These are phyloP conservation scores for Dorcus hopei DNA, from an alignment of 2,888 invertebrate species.

Conservation along the genomic window DNA sequence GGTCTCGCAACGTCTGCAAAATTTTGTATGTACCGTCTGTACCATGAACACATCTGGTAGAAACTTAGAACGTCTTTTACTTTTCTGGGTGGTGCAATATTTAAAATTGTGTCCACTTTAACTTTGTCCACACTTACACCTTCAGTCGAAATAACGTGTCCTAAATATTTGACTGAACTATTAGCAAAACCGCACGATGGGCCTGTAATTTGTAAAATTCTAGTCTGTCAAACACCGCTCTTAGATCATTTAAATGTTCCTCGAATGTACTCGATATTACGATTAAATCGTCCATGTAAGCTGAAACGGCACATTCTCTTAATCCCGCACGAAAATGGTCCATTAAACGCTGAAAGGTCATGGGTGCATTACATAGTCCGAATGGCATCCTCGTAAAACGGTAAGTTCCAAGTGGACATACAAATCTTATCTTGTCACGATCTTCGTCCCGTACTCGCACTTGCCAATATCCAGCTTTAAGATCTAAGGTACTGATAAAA, in stretches of 20 bases:
- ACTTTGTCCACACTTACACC: constrained; percentile 12
- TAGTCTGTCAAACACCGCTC: too few relatives aligned
- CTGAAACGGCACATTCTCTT: too few relatives aligned
- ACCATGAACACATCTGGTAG: constrained; percentile 21
- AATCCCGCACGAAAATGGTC: constrained; percentile 18
- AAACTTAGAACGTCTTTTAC: constrained; percentile 7
- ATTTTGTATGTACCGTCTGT: constrained; percentile 17
- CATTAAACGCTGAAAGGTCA: too few relatives aligned
- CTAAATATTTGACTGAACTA: too few relatives aligned
- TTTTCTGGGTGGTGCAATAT: constrained; percentile 9
- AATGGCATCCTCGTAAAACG: not conserved
- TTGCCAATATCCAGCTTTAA: constrained; percentile 42
- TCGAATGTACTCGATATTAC: constrained; percentile 13
- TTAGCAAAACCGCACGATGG: too few relatives aligned
- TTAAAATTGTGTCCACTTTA: constrained; percentile 9
- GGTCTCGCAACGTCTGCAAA: constrained; percentile 18
- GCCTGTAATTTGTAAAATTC: not conserved
- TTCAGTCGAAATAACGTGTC: not conserved
- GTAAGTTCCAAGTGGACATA: constrained; percentile 34
- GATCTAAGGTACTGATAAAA: constrained; percentile 32
- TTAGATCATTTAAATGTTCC: too few relatives aligned
- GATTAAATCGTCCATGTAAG: constrained; percentile 14
- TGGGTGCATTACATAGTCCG: constrained; percentile 23
- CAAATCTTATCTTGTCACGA: constrained; percentile 13
- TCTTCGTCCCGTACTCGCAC: constrained; percentile 40